Conservation (phyloP, 2,797 vertebrate genomes). For the Jordanella pulchra region DNA sequence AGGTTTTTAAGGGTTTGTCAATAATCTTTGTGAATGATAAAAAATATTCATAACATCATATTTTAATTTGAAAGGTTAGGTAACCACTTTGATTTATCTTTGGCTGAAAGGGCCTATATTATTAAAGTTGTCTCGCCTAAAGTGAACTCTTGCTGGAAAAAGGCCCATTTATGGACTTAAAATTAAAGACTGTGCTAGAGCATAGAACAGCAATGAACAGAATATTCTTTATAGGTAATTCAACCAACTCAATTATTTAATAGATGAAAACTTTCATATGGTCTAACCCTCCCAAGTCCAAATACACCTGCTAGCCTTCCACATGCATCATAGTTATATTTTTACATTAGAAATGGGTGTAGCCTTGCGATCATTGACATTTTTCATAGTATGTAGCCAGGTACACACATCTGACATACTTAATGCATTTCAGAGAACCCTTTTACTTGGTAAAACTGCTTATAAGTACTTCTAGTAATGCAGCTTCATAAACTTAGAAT, state of each 20-base stretch:
- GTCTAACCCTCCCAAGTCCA: not conserved
- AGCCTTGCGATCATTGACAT: constrained; percentile 10
- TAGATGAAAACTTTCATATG: not conserved
- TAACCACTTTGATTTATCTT: too few relatives aligned
- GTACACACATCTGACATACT: not conserved
- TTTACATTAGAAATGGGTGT: not conserved
- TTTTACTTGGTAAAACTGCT: not conserved
- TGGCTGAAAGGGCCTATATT: too few relatives aligned
- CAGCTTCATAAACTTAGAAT: not conserved
- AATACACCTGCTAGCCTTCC: not conserved
- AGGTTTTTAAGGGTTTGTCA: too few relatives aligned
- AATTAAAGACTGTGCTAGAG: not conserved
- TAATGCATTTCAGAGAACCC: constrained; percentile 14
- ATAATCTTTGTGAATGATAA: too few relatives aligned
- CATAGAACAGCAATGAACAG: not conserved
- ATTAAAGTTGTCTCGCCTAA: too few relatives aligned
- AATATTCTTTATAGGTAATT: not conserved
- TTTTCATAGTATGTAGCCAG: not conserved
- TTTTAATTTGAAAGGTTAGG: not conserved
- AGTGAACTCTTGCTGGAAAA: not conserved
- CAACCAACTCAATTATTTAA: not conserved
- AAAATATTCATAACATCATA: too few relatives aligned
- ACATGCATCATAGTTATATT: not conserved
- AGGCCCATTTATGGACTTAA: not conserved
- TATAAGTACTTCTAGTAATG: constrained; percentile 4